Conservation (phyloP, 2,797 vertebrate genomes). For the Anabas testudineus region DNA sequence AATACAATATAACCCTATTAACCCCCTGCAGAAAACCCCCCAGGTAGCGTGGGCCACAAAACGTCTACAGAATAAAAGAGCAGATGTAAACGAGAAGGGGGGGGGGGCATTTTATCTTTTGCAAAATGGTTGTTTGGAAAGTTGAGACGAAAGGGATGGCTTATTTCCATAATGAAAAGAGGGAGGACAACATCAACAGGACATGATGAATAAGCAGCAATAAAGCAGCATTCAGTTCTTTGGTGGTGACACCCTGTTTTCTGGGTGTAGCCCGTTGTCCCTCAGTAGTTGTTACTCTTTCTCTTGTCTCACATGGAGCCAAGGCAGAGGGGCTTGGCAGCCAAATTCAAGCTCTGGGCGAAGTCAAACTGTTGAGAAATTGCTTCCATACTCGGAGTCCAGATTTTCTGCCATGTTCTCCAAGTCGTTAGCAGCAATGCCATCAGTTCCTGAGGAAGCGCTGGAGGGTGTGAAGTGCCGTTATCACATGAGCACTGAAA, state of each 20-base stretch:
- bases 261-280: slow-evolving; percentile 71
- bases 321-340: slow-evolving; percentile 49
- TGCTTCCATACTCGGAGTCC: slow-evolving; percentile 64
- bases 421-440: slow-evolving; percentile 45
- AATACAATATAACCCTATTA: slow-evolving; percentile 61
- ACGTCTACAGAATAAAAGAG: slow-evolving; percentile 49
- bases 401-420: slow-evolving; percentile 32
- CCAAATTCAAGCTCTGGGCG: slow-evolving; percentile 40
- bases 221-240: slow-evolving; percentile 42
- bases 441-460: slow-evolving; percentile 51
- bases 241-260: slow-evolving; percentile 71
- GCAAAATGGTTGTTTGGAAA: slow-evolving; percentile 49
- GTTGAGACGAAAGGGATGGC: slow-evolving; percentile 50
- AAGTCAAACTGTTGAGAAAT: slow-evolving; percentile 67
- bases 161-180: slow-evolving; percentile 62
- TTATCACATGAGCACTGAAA: slow-evolving; percentile 36
- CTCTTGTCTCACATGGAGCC: slow-evolving; percentile 49
- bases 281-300: slow-evolving; percentile 61
- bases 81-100: slow-evolving; percentile 31
- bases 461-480: slow-evolving; percentile 41
- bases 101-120: slow-evolving; percentile 41
- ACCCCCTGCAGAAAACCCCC: slow-evolving; percentile 46
- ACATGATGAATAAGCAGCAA: slow-evolving; percentile 67
- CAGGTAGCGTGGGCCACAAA: slow-evolving; percentile 48
- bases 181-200: slow-evolving; percentile 51